Evolutionary conservation across 2,888 invertebrate species (phyloP).

Genomic region (Rhimphoctona megacephalus): DNA sequence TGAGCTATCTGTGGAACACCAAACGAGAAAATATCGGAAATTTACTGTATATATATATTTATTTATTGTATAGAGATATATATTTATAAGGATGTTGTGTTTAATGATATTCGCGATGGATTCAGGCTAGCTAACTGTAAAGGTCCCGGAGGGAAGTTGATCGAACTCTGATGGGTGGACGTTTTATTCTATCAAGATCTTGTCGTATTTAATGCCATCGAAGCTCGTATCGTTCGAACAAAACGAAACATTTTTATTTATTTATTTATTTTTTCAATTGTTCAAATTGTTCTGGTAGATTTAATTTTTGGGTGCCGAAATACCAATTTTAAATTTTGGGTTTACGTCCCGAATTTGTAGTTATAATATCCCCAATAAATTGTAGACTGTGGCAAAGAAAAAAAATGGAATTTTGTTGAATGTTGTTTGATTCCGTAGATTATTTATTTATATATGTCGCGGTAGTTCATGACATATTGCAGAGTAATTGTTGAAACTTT

Average conservation of each 20-base stretch:
- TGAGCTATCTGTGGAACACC: slow-evolving; percentile 25
- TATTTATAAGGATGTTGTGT: slow-evolving; percentile 32
- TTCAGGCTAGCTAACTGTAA: slow-evolving; percentile 70
- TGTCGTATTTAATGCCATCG: too few species aligned
- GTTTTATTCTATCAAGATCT: slow-evolving; percentile 39
- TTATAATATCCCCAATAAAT: too few species aligned
- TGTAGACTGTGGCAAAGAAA: too few species aligned
- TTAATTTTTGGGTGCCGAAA: too few species aligned
- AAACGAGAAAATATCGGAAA: slow-evolving; percentile 61
- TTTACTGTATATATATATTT: slow-evolving; percentile 25
- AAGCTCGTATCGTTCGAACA: not conserved
- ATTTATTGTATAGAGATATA: slow-evolving; percentile 19
- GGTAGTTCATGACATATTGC: too few species aligned
- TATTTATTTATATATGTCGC: too few species aligned
- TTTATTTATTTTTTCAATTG: not conserved
- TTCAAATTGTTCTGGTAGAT: not conserved
- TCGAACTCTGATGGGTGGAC: slow-evolving; percentile 59
- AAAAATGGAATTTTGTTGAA: too few species aligned
- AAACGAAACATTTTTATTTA: not conserved
- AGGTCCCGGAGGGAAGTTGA: slow-evolving; percentile 53
- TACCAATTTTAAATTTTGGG: too few species aligned
- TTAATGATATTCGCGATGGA: slow-evolving; percentile 68
- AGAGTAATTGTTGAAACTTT: too few species aligned
- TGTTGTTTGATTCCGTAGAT: too few species aligned
- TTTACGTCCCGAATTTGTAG: too few species aligned